Evolutionary conservation across 2,797 vertebrate species (phyloP).

Genomic region (Mallotus villosus): DNA sequence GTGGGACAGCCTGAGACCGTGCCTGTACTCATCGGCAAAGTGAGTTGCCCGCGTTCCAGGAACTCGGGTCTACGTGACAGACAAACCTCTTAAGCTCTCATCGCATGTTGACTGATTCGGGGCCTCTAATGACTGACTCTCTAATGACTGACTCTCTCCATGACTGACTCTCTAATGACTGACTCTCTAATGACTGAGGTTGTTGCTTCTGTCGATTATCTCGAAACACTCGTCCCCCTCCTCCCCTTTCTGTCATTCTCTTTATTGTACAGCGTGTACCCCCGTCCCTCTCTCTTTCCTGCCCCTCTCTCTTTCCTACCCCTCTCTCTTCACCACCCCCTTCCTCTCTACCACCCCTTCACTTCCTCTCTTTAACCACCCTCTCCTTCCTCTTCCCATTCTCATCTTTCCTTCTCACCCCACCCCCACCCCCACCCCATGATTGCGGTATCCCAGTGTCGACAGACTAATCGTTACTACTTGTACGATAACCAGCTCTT

Average conservation of each 20-base stretch:
- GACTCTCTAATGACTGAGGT: not conserved
- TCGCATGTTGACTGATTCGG: not conserved
- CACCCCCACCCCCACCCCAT: not conserved
- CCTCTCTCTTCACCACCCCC: not conserved
- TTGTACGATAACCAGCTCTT: constrained; percentile 42
- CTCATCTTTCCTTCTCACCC: not conserved
- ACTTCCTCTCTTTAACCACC: not conserved
- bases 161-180: too few relatives aligned
- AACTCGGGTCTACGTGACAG: not conserved
- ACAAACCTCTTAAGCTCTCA: not conserved
- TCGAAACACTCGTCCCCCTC: not conserved
- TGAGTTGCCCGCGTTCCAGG: constrained; percentile 63
- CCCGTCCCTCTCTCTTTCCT: too few relatives aligned
- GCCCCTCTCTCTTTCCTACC: not conserved
- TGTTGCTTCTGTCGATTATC: not conserved
- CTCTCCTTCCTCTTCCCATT: not conserved
- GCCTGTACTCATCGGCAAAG: constrained; percentile 86
- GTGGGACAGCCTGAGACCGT: constrained; percentile 83
- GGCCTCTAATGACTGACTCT: too few relatives aligned
- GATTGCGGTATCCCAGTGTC: not conserved
- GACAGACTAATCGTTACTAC: not conserved
- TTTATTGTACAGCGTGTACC: not conserved
- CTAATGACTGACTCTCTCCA: too few relatives aligned
- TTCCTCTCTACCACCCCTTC: too few relatives aligned
- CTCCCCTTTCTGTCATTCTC: too few relatives aligned